Evolutionary conservation across 2,113 vertebrate species (phyloP), one percentile per base, ranked within the genome.

Genomic region (Cynoglossus semilaevis): DNA sequence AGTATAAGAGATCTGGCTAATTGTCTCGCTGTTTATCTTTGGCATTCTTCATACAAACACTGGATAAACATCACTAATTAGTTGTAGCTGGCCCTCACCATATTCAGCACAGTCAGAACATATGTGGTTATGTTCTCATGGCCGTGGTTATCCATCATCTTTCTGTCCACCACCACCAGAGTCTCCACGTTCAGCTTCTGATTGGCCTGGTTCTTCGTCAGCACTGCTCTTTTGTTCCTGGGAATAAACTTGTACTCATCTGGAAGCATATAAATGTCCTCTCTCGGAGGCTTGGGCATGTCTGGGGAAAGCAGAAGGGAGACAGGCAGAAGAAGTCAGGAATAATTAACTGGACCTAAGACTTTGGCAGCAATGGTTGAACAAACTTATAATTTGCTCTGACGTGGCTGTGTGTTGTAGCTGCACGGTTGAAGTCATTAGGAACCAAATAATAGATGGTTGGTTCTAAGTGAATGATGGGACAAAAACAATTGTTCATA

Each of bases 61-160:
- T 29, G 22, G 22, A 29, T 29, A 29, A 29, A 29, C 22, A 29
- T 29, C 22, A 29, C 22, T 29, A 29, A 29, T 29, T n/a, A 35
- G 18, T 34, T 36, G 8, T 50, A 5, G 37, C 38, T 53, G 36
- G 10, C 38, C 35, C 84, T 87, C 82, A 95, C 94, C 94, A 96
- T 95, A 76, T 96, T 96, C 9, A 96, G 92, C 15, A 96, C 84
- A 6, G 94, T 96, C 5, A 96, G 87, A 19, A 94, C 93, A 13
- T 94, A 96, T 42, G 93, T 96, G 38, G 94, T 95, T 58, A 96
- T 90, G 53, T 95, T 96, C 51, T 92, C 91, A 1, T 86, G 91
- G 7, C 94, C 94, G 0, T 96, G 94, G 79, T 81, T 93, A 34
- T 90, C 86, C 88, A 92, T 92, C 94, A 96, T 96, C 78, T 88